Evolutionary conservation across 2,113 vertebrate species (phyloP), one percentile per base, ranked within the genome.

Genomic region (Phylloscopus trochilus): DNA sequence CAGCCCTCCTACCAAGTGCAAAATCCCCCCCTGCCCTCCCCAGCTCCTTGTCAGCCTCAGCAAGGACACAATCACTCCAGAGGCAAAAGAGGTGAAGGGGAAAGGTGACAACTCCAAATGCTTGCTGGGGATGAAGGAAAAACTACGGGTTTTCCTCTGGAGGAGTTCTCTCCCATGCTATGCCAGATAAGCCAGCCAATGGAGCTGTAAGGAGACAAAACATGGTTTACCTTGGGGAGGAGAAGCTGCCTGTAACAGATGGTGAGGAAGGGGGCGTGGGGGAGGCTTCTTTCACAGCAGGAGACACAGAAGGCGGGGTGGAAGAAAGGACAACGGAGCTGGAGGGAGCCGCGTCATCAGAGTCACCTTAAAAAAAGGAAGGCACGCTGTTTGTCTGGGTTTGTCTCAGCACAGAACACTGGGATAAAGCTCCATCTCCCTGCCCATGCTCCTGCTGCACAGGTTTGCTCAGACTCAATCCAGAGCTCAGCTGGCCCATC

Each of bases 191-290:
- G 60, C 49, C 74, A 93, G 58, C 4, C 37, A 79, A 60, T 47
- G 20, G 43, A 58, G 35, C 17, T 64, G 30, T 26, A 55, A 87
- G 59, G 33, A 95, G 73, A 93, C 87, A 77, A 68, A 95, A 87
- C 27, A 68, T 27, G 72, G 37, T 72, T 73, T 98, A 99, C 99
- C 99, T 99, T 97, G 98, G 98, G 55, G 98, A 98, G 0, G 98
- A 98, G 96, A 99, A 98, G 95, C 98, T 98, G 92, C 98, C 97
- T 87, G 98, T 98, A 89, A 99, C 98, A 13, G 99, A 99, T 0
- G 99, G 99, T n/a, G 99, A 99, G 56, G 99, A 99, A 21, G 99
- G 99, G 1, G 99, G 99, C 2, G 99, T 99, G 68, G 99, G 99
- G 3, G 99, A 99, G 19, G 98, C 98, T 95, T 99, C 99, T 97